phyloP scores from a whole-genome alignment of 1,140 invertebrate genomes.

The Sycophaga agraensis region DNA sequence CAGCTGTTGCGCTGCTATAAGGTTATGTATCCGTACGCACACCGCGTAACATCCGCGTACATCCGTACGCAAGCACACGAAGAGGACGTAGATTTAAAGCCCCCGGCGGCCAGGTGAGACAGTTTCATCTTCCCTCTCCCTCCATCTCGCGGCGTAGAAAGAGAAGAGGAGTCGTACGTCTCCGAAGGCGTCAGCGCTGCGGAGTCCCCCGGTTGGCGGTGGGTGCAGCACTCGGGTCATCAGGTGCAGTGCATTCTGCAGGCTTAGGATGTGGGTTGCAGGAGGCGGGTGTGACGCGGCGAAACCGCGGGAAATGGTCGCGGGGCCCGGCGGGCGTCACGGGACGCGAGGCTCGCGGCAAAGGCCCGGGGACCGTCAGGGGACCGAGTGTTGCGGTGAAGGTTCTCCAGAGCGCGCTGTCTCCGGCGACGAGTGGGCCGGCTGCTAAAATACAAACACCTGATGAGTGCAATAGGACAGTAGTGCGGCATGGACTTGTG shows the following conservation, averaged over 20 bases:
- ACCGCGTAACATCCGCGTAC: background rate
- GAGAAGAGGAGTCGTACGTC: too few species aligned
- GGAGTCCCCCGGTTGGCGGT: too few species aligned
- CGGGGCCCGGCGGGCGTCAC: too few species aligned
- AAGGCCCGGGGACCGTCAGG: background rate
- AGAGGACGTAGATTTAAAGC: background rate
- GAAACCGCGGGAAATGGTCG: background rate
- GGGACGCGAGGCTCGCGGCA: too few species aligned
- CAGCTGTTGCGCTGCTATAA: background rate
- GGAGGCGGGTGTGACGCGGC: too few species aligned
- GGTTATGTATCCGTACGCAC: constrained; percentile 3
- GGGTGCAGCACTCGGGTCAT: too few species aligned
- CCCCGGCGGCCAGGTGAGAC: too few species aligned
- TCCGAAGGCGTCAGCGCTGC: too few species aligned
- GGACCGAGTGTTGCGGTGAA: background rate
- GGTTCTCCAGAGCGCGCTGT: constrained; percentile 1
- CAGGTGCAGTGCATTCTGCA: too few species aligned
- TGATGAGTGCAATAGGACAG: constrained; percentile 12
- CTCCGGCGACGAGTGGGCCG: background rate
- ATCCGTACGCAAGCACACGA: background rate
- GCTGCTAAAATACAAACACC: constrained; percentile 24
- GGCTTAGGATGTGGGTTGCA: too few species aligned
- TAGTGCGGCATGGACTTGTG: constrained; percentile 26
- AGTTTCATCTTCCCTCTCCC: too few species aligned
- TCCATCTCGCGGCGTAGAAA: too few species aligned